Conservation (phyloP, 2,797 vertebrate species). For the Discoglossus pictus region DNA sequence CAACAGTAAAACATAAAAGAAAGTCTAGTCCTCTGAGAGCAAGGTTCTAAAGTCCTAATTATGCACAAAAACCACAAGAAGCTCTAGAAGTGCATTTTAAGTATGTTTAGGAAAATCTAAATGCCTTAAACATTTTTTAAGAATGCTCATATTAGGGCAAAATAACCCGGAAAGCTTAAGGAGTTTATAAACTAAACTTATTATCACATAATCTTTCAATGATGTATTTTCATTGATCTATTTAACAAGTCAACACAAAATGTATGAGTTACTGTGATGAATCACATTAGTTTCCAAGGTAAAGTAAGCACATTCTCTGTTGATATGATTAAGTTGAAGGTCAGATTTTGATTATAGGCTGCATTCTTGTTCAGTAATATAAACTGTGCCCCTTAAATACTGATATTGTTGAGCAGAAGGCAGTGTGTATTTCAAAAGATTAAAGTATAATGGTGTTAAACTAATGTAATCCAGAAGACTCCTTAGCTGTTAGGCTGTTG, state of each 20-base stretch:
- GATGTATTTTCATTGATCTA: conserved; percentile 71
- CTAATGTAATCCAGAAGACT: not conserved
- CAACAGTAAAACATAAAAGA: conserved; percentile 47
- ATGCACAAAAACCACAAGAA: conserved; percentile 34
- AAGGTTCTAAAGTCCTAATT: conserved; percentile 37
- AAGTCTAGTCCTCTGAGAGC: conserved; percentile 37
- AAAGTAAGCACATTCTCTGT: conserved; percentile 72
- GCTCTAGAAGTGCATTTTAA: not conserved
- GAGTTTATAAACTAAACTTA: conserved; percentile 59
- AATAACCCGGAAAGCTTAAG: conserved; percentile 3
- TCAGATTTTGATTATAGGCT: conserved; percentile 69
- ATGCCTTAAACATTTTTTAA: conserved; percentile 13
- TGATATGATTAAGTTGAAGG: conserved; percentile 71
- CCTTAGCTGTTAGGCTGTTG: not conserved
- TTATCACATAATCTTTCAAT: conserved; percentile 72
- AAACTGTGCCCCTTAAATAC: conserved; percentile 57
- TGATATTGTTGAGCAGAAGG: conserved; percentile 57
- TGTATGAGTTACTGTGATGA: conserved; percentile 72
- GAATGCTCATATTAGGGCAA: conserved; percentile 3
- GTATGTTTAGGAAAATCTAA: conserved; percentile 10
- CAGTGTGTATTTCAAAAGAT: conserved; percentile 61
- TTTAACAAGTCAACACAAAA: conserved; percentile 68
- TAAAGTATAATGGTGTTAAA: conserved; percentile 38
- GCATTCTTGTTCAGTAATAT: conserved; percentile 60
- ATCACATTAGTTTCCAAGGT: conserved; percentile 70